Percentiles rank a stretch among this genome's conserved stretches.
Conservation (phyloP, 2,888 invertebrate species). For the Allophyes oxyacanthae region DNA sequence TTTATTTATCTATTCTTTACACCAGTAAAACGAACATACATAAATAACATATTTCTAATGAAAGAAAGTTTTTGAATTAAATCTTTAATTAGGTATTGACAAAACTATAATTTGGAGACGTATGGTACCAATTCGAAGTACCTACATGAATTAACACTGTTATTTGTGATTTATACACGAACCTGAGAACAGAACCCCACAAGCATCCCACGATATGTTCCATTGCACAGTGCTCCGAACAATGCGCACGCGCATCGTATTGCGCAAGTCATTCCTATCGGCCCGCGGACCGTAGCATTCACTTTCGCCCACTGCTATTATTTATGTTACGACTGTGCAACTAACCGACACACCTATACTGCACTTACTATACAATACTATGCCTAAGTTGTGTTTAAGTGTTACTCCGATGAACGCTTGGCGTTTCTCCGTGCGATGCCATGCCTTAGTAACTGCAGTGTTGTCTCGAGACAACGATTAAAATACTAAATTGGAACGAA, state of each 20-base stretch:
- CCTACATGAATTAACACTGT: not conserved
- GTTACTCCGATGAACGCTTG: not conserved
- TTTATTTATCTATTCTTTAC: too few species aligned
- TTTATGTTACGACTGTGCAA: constrained; percentile 56
- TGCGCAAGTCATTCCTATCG: constrained; percentile 72
- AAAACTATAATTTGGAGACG: too few species aligned
- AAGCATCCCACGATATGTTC: constrained; percentile 57
- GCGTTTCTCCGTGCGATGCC: not conserved
- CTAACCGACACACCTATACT: constrained; percentile 40
- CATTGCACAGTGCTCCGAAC: constrained; percentile 59
- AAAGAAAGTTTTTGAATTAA: too few species aligned
- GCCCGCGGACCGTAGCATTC: constrained; percentile 64
- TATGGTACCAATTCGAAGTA: too few species aligned
- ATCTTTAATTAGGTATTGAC: too few species aligned
- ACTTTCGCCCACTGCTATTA: constrained; percentile 67
- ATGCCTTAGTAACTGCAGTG: not conserved
- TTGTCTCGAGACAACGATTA: too few species aligned
- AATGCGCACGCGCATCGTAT: constrained; percentile 66
- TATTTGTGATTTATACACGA: constrained; percentile 9
- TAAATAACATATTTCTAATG: too few species aligned
- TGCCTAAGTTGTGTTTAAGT: constrained; percentile 11
- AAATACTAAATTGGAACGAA: too few species aligned
- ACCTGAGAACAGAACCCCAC: constrained; percentile 40
- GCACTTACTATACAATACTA: constrained; percentile 20
- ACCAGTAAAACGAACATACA: too few species aligned